Conservation (phyloP, 2,113 vertebrate species). For the Zootoca vivipara region DNA sequence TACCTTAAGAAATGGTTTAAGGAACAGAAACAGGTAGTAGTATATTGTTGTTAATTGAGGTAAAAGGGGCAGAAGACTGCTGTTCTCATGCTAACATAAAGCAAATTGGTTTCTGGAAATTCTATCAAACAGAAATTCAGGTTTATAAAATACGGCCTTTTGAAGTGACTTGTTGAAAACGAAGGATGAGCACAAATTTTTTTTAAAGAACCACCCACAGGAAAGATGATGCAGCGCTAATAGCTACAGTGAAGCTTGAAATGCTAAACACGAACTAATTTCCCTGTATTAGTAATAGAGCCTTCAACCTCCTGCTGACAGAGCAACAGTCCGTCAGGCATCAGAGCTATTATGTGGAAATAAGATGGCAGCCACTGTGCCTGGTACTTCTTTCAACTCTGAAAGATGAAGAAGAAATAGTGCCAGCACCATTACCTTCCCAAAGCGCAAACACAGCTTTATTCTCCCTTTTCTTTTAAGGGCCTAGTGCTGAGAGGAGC, state of each 20-base stretch:
- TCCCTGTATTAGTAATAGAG: not conserved
- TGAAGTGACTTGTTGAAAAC: not conserved
- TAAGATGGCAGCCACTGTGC: not conserved
- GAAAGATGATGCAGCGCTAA: not conserved
- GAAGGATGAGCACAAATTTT: not conserved
- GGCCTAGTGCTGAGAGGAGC: not conserved
- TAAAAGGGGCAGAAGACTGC: not conserved
- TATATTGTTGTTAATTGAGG: constrained; percentile 1
- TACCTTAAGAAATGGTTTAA: constrained; percentile 15
- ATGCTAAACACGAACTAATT: not conserved
- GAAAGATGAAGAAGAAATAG: not conserved
- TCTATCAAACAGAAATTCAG: not conserved
- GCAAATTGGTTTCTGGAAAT: constrained; percentile 6
- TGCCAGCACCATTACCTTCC: not conserved
- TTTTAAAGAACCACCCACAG: not conserved
- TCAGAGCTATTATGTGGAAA: too few relatives aligned
- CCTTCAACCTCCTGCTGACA: not conserved
- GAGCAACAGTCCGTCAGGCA: too few relatives aligned
- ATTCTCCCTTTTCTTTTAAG: not conserved
- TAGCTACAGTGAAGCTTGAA: not conserved
- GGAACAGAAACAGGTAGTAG: not conserved
- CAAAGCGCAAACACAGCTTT: not conserved
- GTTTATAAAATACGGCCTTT: constrained; percentile 17
- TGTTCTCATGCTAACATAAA: not conserved
- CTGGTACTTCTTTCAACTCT: not conserved